Base-by-base conservation (phyloP, 2,797 vertebrate genomes). In the Crenichthys baileyi region DNA sequence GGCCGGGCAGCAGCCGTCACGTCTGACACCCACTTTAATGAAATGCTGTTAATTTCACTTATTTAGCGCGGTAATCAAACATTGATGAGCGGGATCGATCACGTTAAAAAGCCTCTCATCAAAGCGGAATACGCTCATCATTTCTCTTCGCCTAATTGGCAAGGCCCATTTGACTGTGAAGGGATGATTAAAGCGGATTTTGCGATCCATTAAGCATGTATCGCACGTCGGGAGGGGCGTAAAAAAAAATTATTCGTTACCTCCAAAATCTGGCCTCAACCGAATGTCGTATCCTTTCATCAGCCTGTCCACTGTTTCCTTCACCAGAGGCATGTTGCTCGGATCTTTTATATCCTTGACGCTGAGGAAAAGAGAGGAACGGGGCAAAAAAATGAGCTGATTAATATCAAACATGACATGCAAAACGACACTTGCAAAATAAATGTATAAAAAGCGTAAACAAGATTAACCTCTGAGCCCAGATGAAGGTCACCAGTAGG, bases 241-340 rank as follows among this genome's bases (percentile, higher is more conserved):
- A 86, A 92, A 93, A 92, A 58, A 90, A 92, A 92, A 68, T 44
- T 2, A n/a, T 79, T 56, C 73, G 76, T 97, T 97, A 99, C 98
- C 98, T 99, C 98, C 98, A 90, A 99, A 99, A 99, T 99, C 98
- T 92, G 98, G 98, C 96, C 98, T 98, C 96, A 99, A 94, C 88
- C 98, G 98, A 96, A 99, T 99, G 95, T 99, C 98, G 96, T 99
- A 99, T 95, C 98, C 98, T 90, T 98, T 99, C 97, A 99, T 96
- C 93, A 99, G 96, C 92, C 97, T 97, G 95, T 99, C 98, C 96
- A 99, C 98, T 63, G 98, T 99, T 94, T 99, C 98, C 95, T 99
- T 99, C 83, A 99, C 98, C 95, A 99, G 95, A 85, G 98, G 98
- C 98, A 99, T 99, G 90, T 99, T 99, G 96, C 97, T 99, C 82